Percentiles rank a stretch among this genome's conserved stretches.
These are phyloP conservation scores for Oncorhynchus kisutch DNA, from an alignment of 2,113 vertebrate species.

Conservation along the genomic window DNA sequence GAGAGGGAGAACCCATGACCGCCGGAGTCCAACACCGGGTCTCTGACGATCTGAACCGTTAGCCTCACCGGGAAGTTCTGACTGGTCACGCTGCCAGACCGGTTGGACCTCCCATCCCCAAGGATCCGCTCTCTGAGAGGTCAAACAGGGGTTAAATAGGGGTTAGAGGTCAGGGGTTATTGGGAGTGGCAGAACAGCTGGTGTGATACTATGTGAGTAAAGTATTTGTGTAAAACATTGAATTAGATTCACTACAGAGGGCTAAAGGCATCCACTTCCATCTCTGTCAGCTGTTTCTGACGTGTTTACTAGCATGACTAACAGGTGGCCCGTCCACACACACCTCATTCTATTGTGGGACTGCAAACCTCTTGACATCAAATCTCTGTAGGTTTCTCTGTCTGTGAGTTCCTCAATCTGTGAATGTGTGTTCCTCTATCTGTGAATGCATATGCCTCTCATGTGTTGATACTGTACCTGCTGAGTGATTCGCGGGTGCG, in stretches of 20 bases:
- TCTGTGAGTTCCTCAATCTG: neutral
- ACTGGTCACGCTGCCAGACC: constrained; percentile 71
- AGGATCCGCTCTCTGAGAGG: constrained; percentile 77
- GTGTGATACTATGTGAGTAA: neutral
- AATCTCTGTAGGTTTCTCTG: neutral
- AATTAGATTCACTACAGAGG: neutral
- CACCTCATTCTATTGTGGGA: neutral
- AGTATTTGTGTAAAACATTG: neutral
- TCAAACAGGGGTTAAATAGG: constrained; percentile 13
- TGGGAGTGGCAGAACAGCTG: neutral
- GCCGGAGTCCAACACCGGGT: constrained; percentile 80
- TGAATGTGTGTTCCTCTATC: neutral
- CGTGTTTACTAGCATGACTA: constrained; percentile 12
- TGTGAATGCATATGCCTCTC: neutral
- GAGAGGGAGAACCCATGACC: constrained; percentile 89
- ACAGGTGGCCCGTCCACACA: constrained; percentile 15
- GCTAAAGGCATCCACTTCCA: neutral
- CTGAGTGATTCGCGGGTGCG: constrained; percentile 84
- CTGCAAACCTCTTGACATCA: too few relatives aligned
- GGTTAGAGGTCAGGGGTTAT: constrained; percentile 2
- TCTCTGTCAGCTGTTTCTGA: constrained; percentile 18
- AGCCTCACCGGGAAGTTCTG: constrained; percentile 76
- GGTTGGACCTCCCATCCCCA: constrained; percentile 70
- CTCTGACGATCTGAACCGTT: constrained; percentile 83
- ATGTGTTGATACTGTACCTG: constrained; percentile 71